phyloP scores from a whole-genome alignment of 2,797 vertebrate genomes.

The Kryptolebias ocellatus region DNA sequence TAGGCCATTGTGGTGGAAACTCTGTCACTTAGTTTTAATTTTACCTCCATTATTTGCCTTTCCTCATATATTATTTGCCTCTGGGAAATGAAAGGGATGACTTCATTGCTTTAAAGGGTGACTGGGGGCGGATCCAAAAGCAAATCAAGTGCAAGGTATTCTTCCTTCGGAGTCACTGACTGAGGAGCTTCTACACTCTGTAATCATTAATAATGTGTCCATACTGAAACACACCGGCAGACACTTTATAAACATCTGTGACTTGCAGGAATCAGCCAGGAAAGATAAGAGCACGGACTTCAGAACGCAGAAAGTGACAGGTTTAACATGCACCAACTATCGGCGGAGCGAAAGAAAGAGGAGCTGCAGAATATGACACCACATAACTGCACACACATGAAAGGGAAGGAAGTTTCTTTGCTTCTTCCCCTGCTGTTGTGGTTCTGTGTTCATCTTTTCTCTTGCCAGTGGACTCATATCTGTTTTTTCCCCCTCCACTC shows the following conservation, averaged over 20 bases:
- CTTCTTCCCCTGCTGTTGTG: slow-evolving; percentile 34
- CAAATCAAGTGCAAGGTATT: slow-evolving; percentile 75
- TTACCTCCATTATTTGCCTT: slow-evolving; percentile 31
- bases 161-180: slow-evolving; percentile 67
- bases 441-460: slow-evolving; percentile 22
- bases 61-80: slow-evolving; percentile 39
- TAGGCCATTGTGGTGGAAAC: slow-evolving; percentile 14
- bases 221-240: slow-evolving; percentile 26
- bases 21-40: slow-evolving; percentile 31
- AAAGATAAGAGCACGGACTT: slow-evolving; percentile 78
- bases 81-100: slow-evolving; percentile 73
- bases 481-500: slow-evolving; percentile 10
- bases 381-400: slow-evolving; percentile 52
- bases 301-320: slow-evolving; percentile 63
- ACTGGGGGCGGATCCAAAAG: slow-evolving; percentile 52
- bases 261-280: slow-evolving; percentile 80
- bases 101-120: slow-evolving; percentile 24
- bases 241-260: slow-evolving; percentile 42
- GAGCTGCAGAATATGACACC: slow-evolving; percentile 48
- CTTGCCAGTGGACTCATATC: slow-evolving; percentile 25
- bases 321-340: slow-evolving; percentile 38
- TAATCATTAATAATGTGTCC: slow-evolving; percentile 35
- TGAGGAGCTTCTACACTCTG: slow-evolving; percentile 81
- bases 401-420: slow-evolving; percentile 53
- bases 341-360: slow-evolving; percentile 25